Base-by-base conservation (phyloP, 92 coral and sea anemone genomes). In the Porites rus region DNA sequence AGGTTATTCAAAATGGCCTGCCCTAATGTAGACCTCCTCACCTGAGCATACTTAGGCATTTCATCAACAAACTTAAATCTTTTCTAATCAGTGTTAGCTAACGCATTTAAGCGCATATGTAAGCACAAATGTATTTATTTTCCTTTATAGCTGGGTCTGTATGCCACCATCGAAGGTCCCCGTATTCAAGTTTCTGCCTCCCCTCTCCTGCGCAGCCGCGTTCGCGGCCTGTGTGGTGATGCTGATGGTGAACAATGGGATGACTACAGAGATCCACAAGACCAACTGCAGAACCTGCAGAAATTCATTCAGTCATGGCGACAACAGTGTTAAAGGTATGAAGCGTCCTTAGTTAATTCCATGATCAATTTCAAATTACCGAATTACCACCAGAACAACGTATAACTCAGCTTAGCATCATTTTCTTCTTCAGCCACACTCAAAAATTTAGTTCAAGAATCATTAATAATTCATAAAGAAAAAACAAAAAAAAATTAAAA, bases 191-290 rank as follows among this genome's bases (percentile, higher is more conserved):
- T 95, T 71, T 79, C 75, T 7, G 93, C 94, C 84, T 71, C 90
- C 28, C 94, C 96, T 77, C 64, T 78, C 62, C 89, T 89, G 64
- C 94, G 81, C 25, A 87, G 90, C 87, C 93, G 92, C 14, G 86
- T 95, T 24, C 96, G 88, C 51, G 98, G 98, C 11, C 76, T 93
- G 78, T 95, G 98, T 87, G 98, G 98, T 4, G 95, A 95, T 87
- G 86, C 84, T 53, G 83, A 93, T 76, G 98, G 94, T 14, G 98
- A 95, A 69, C 88, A 92, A 69, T 93, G 93, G 94, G 72, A 92
- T 17, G 98, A 95, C 75, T 84, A 77, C 79, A 70, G 66, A 69
- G 77, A 63, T 22, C 95, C 93, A n/a, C 18, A 89, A 4, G 84
- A 67, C 60, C 65, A 64, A 38, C 28, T 92, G 51, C 86, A 82